Conservation (phyloP, 2,888 invertebrate genomes). For the Coelogynopora nodosa region DNA sequence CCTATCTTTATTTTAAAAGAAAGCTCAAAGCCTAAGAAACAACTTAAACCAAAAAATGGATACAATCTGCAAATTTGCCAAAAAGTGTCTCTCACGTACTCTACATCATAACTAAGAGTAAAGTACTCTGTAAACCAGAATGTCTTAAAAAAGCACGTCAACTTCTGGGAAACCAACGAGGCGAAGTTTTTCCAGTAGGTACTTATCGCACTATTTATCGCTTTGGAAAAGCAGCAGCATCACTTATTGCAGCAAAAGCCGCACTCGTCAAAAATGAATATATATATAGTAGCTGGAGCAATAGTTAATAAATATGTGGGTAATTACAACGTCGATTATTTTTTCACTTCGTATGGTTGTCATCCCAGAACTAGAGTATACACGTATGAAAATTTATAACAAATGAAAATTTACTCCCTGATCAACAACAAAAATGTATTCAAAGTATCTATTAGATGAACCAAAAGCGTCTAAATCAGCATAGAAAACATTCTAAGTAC, state of each 20-base stretch:
- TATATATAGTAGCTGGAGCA: not conserved
- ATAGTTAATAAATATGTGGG: too few species aligned
- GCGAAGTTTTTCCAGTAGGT: not conserved
- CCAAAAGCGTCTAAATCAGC: not conserved
- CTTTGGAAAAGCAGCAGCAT: not conserved
- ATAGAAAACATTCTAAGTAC: too few species aligned
- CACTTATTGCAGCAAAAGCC: not conserved
- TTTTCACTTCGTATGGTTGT: not conserved
- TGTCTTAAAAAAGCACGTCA: constrained; percentile 1
- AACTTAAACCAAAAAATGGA: not conserved
- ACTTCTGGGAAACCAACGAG: not conserved
- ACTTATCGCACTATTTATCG: constrained; percentile 20
- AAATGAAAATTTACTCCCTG: not conserved
- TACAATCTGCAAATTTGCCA: not conserved
- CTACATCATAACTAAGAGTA: not conserved
- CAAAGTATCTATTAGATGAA: not conserved
- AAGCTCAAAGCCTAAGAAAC: not conserved
- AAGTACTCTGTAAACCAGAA: constrained; percentile 1
- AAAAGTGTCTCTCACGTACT: constrained; percentile 14
- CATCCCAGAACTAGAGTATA: constrained; percentile 20
- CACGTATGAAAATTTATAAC: constrained; percentile 7
- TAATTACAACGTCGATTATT: not conserved
- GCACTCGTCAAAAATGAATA: not conserved
- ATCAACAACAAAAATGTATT: constrained; percentile 6
- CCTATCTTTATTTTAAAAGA: not conserved